These are phyloP conservation scores for Macropodus opercularis DNA, from an alignment of 2,797 vertebrate species.

Conservation along the genomic window DNA sequence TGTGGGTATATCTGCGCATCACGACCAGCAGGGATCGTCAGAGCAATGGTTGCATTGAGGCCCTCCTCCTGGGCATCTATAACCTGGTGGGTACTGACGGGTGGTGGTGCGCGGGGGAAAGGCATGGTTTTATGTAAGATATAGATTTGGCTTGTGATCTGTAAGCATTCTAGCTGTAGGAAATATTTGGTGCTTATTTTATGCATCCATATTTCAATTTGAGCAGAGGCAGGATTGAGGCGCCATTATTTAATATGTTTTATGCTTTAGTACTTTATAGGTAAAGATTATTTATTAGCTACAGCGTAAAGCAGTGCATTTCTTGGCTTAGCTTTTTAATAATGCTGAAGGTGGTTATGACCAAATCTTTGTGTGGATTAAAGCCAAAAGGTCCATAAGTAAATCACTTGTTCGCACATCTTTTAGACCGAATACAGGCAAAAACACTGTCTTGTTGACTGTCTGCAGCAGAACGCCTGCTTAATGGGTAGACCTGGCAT, in stretches of 20 bases:
- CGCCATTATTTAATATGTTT: too few species aligned
- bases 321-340: not conserved
- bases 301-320: not conserved
- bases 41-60: constrained; percentile 96
- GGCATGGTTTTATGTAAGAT: not conserved
- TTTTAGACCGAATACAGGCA: constrained; percentile 5
- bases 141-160: not conserved
- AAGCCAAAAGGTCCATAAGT: not conserved
- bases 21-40: constrained; percentile 94
- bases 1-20: constrained; percentile 94
- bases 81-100: constrained; percentile 89
- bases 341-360: not conserved
- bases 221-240: too few species aligned
- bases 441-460: constrained; percentile 30
- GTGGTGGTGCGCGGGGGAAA: too few species aligned
- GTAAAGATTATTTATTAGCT: not conserved
- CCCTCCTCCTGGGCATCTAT: constrained; percentile 95
- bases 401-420: not conserved
- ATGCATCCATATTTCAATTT: not conserved
- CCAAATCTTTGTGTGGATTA: not conserved
- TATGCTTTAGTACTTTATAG: too few species aligned
- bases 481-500: constrained; percentile 48
- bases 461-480: constrained; percentile 43
- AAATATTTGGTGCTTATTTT: not conserved
- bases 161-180: not conserved